A percentile compares a stretch with the other conserved stretches of the same genome.
Evolutionary conservation across 2,888 invertebrate genomes (phyloP).

Genomic region (Drosophila flavopinicola): DNA sequence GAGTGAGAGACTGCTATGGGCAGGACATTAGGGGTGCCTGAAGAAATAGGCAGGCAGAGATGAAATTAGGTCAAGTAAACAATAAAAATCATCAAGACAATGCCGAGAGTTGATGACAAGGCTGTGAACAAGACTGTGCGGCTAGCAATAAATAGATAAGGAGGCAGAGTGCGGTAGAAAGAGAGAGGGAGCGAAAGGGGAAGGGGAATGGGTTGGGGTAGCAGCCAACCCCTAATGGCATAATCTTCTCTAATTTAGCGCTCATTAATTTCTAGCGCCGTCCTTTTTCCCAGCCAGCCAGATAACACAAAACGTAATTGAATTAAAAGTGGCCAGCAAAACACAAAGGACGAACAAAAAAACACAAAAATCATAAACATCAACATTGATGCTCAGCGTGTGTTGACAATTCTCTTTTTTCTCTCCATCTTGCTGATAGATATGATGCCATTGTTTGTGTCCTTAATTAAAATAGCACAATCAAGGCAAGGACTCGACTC

Average conservation of each 20-base stretch:
- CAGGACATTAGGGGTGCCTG: constrained; percentile 50
- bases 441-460: constrained; percentile 38
- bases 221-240: constrained; percentile 75
- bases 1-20: neutral
- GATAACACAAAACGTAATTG: constrained; percentile 73
- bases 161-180: too few species aligned
- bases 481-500: constrained; percentile 34
- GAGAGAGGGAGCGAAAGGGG: neutral
- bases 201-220: constrained; percentile 14
- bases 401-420: constrained; percentile 40
- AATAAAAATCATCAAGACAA: constrained; percentile 77
- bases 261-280: constrained; percentile 79
- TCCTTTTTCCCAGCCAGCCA: constrained; percentile 33
- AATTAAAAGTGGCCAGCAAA: constrained; percentile 73
- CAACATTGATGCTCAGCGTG: constrained; percentile 47
- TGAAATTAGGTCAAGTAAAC: constrained; percentile 75
- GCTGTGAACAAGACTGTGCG: constrained; percentile 44
- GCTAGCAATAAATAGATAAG: constrained; percentile 16
- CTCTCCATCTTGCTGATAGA: neutral
- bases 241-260: constrained; percentile 81
- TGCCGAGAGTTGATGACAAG: constrained; percentile 58
- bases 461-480: constrained; percentile 74
- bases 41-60: constrained; percentile 9
- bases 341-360: constrained; percentile 21
- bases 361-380: constrained; percentile 54